These are phyloP conservation scores for Heliconius ethilla DNA, from an alignment of 2,888 invertebrate genomes.

Conservation along the genomic window DNA sequence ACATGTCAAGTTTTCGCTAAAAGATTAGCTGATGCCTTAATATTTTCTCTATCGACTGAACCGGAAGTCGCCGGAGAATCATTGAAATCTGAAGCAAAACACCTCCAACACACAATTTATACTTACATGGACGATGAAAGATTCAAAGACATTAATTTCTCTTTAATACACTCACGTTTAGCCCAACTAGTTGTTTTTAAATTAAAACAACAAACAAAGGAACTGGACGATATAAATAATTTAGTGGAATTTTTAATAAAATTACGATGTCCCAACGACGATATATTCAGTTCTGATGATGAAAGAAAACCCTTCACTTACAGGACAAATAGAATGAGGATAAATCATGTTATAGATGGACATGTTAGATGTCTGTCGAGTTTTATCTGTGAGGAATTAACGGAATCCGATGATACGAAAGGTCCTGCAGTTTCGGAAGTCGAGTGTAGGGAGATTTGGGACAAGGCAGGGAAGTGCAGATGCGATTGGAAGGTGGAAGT, in stretches of 20 bases:
- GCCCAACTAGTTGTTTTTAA: constrained; percentile 84
- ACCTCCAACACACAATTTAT: constrained; percentile 85
- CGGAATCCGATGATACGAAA: constrained; percentile 62
- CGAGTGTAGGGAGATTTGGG: constrained; percentile 83
- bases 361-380: constrained; percentile 74
- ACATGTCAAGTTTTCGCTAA: constrained; percentile 85
- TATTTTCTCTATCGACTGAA: constrained; percentile 80
- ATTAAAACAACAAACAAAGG: constrained; percentile 73
- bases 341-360: constrained; percentile 62
- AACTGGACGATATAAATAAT: constrained; percentile 69
- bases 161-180: constrained; percentile 84
- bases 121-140: constrained; percentile 86
- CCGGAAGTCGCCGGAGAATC: constrained; percentile 81
- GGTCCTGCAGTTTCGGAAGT: constrained; percentile 81
- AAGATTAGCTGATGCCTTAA: constrained; percentile 84
- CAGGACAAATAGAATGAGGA: constrained; percentile 62
- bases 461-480: constrained; percentile 79
- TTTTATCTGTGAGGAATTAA: constrained; percentile 71
- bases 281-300: constrained; percentile 83
- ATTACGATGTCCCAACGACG: constrained; percentile 72
- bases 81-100: constrained; percentile 85
- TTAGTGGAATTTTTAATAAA: constrained; percentile 68
- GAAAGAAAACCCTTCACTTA: constrained; percentile 62
- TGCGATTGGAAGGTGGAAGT: constrained; percentile 84
- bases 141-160: constrained; percentile 84